Conservation (phyloP, 1,140 invertebrate genomes). For the Habropoda laboriosa region DNA sequence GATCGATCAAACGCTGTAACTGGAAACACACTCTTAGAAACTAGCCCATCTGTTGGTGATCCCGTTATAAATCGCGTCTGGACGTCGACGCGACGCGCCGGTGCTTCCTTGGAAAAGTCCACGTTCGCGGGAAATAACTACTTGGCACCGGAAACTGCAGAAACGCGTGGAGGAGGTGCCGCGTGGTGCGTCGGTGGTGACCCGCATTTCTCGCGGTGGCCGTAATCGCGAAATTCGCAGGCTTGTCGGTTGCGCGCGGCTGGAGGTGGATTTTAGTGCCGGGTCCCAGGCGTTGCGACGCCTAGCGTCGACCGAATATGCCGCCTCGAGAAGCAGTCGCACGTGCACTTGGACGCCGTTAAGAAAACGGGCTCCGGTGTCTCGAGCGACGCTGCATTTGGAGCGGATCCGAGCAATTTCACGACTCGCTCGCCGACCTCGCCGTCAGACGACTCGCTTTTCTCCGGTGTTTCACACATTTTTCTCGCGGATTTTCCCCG, state of each 20-base stretch:
- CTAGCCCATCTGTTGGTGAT: neutral
- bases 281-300: neutral
- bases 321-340: neutral
- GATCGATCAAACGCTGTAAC: slow-evolving; percentile 8
- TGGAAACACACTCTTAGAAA: neutral
- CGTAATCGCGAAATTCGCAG: neutral
- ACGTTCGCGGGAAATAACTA: neutral
- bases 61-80: slow-evolving; percentile 23
- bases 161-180: neutral
- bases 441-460: neutral
- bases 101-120: slow-evolving; percentile 21
- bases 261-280: slow-evolving; percentile 13
- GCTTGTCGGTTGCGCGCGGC: neutral
- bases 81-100: neutral
- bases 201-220: neutral
- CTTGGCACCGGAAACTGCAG: slow-evolving; percentile 9
- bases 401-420: slow-evolving; percentile 48
- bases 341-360: neutral
- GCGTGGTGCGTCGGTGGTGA: neutral
- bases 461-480: neutral
- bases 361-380: slow-evolving; percentile 2
- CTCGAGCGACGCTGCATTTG: slow-evolving; percentile 32
- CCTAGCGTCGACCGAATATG: neutral
- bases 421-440: slow-evolving; percentile 15
- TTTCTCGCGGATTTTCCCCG: neutral